Base-by-base conservation (phyloP, 2,113 vertebrate species). In the Zosterops hypoxanthus region DNA sequence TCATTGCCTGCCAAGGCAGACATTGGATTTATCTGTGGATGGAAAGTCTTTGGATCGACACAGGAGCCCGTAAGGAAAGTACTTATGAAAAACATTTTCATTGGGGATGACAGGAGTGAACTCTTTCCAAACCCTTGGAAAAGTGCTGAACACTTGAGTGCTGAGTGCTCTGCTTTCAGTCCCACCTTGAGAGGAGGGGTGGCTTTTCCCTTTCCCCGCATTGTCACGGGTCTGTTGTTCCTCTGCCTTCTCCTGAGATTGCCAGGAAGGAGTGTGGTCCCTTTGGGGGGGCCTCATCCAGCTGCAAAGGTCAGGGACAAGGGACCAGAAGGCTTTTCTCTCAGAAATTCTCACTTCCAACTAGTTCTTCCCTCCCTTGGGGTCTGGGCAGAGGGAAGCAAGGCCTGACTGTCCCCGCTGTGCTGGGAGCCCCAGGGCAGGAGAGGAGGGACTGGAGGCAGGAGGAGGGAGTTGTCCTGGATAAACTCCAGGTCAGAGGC, bases 401-500 rank as follows among this genome's bases (percentile, higher is more conserved):
- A 46, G n/a, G 34, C 42, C 66, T 55, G 82, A 39, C 42, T 0
- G 1, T 76, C 53, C 52, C 19, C 0, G 0, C 8, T 29, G 44
- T 53, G 70, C 57, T 0, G 2, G 39, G 65, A 81, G 49, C 29
- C 21, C 31, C 0, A 0, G 34, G 36, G 21, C 73, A 85, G 55
- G 66, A 29, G 61, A 96, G 70, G 1, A 6, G 68, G 55, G 64
- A 24, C 68, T 66, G 59, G 60, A 63, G 75, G 86, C 82, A 82
- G 52, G 8, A 86, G 49, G 66, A 85, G 66, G 59, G 95, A 73
- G 59, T 60, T 94, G 47, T 72, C 34, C 52, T 77, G 91, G 82
- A 83, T 31, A 39, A 93, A 86, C 86, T 95, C 88, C 85, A 87
- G 92, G 95, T 71, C 92, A 92, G 90, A 92, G 89, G 94, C 1